phyloP scores from a whole-genome alignment of 2,113 vertebrate genomes.

The Embiotoca jacksoni region DNA sequence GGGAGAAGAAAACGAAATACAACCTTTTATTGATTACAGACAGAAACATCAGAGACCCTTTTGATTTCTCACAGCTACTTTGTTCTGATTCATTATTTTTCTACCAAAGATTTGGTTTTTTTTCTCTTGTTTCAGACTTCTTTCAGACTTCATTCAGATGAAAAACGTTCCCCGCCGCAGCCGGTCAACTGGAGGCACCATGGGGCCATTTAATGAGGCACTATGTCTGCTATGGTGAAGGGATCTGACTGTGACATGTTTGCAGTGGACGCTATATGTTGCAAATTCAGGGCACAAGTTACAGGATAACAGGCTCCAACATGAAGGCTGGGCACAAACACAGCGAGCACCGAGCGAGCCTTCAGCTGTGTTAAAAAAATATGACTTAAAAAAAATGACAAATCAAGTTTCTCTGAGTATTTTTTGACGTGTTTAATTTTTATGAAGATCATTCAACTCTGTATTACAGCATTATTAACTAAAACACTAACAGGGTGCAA shows the following conservation, averaged over 20 bases:
- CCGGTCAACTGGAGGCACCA: conserved; percentile 8
- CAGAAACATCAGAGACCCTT: conserved; percentile 24
- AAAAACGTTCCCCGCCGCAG: neutral
- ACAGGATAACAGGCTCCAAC: conserved; percentile 20
- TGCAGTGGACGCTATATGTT: neutral
- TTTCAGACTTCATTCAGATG: conserved; percentile 16
- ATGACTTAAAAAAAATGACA: too few relatives aligned
- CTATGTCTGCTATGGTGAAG: too few relatives aligned
- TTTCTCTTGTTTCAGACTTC: too few relatives aligned
- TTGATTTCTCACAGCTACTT: conserved; percentile 21
- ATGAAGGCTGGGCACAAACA: too few relatives aligned
- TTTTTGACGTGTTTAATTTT: too few relatives aligned
- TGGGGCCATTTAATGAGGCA: conserved; percentile 58
- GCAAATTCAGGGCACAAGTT: neutral
- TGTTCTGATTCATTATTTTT: conserved; percentile 46
- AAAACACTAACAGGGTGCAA: too few relatives aligned
- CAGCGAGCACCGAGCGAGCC: too few relatives aligned
- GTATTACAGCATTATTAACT: too few relatives aligned
- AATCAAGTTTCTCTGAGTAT: too few relatives aligned
- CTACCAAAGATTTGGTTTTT: neutral
- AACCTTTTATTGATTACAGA: neutral
- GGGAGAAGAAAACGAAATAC: neutral
- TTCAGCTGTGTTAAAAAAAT: neutral
- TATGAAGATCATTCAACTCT: too few relatives aligned
- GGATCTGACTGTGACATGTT: neutral